Conservation (phyloP, 2,113 vertebrate species). For the Sigmodon hispidus region DNA sequence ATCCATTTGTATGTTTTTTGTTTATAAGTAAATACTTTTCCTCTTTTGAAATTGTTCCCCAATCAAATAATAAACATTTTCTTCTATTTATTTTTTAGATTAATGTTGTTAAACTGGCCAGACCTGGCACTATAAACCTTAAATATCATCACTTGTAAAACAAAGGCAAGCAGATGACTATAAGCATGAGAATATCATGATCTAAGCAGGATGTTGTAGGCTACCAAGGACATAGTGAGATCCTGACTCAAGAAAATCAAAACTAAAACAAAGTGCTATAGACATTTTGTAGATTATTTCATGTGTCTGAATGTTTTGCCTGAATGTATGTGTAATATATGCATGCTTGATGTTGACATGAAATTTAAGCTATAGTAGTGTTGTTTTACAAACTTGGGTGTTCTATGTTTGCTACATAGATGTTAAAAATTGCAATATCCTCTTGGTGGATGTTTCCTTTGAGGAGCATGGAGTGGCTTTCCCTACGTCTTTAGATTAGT, state of each 20-base stretch:
- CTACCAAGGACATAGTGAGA: not conserved
- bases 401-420: too few relatives aligned
- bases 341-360: not conserved
- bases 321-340: not conserved
- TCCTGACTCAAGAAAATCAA: not conserved
- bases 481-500: too few relatives aligned
- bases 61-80: slow-evolving; percentile 9
- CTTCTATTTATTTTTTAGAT: not conserved
- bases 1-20: not conserved
- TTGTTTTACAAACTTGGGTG: too few relatives aligned
- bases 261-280: not conserved
- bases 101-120: not conserved
- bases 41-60: not conserved
- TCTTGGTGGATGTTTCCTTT: too few relatives aligned
- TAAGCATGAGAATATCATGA: not conserved
- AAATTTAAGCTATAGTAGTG: too few relatives aligned
- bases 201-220: not conserved
- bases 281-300: not conserved
- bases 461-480: too few relatives aligned
- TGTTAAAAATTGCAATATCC: too few relatives aligned
- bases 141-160: not conserved
- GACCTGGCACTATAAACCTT: not conserved
- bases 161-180: not conserved
- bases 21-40: slow-evolving; percentile 18
- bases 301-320: not conserved